Percentiles rank a stretch among this genome's conserved stretches.
These are phyloP conservation scores for Nothocercus nigrocapillus DNA, from an alignment of 2,113 vertebrate species.

Conservation along the genomic window DNA sequence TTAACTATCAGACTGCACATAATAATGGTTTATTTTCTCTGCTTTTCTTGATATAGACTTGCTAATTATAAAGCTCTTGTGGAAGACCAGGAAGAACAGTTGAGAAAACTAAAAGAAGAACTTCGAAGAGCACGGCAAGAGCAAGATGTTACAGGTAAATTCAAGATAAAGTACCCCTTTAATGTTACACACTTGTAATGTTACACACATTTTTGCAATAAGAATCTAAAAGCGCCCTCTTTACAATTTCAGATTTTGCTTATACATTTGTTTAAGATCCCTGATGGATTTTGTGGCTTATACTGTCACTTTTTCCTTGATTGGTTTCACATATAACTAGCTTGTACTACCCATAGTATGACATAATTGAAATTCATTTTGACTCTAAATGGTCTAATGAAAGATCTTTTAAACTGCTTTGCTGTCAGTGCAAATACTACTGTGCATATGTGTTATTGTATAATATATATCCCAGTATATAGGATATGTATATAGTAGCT, in stretches of 20 bases:
- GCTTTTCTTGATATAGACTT: conserved; percentile 57
- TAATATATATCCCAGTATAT: too few species aligned
- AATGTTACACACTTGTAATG: background rate
- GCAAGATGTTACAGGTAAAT: conserved; percentile 84
- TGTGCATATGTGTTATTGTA: background rate
- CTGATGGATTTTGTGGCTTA: background rate
- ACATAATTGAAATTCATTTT: background rate
- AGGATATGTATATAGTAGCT: background rate
- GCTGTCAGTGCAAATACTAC: background rate
- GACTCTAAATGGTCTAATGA: background rate
- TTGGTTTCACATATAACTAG: background rate
- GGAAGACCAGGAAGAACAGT: conserved; percentile 78
- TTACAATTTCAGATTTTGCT: background rate
- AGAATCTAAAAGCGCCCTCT: background rate
- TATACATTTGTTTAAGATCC: background rate
- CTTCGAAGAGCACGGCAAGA: conserved; percentile 82
- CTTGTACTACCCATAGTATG: background rate
- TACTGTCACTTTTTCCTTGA: background rate
- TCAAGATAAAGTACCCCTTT: background rate
- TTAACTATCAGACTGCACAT: background rate
- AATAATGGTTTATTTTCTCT: background rate
- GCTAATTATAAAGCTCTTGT: conserved; percentile 74
- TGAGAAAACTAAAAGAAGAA: conserved; percentile 84
- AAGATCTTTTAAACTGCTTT: background rate
- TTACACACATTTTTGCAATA: background rate